These are phyloP conservation scores for Helicoverpa assulta DNA, from an alignment of 2,888 invertebrate species.

Conservation along the genomic window DNA sequence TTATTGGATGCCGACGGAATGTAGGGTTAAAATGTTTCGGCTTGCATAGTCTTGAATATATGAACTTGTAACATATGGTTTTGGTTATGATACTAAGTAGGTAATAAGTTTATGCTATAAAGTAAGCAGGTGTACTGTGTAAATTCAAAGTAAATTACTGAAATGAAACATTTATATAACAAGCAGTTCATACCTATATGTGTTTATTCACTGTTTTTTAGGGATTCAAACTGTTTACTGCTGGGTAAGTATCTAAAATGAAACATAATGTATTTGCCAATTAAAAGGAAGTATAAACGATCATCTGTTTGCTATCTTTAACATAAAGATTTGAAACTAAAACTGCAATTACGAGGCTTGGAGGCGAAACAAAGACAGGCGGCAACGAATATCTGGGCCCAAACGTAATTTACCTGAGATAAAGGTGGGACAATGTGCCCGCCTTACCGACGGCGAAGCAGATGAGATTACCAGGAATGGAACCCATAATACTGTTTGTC, in stretches of 20 bases:
- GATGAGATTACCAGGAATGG: constrained; percentile 78
- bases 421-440: constrained; percentile 79
- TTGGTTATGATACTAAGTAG: too few relatives aligned
- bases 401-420: constrained; percentile 80
- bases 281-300: constrained; percentile 21
- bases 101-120: too few relatives aligned
- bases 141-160: too few relatives aligned
- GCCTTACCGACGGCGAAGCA: constrained; percentile 64
- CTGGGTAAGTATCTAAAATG: too few relatives aligned
- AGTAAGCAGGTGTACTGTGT: too few relatives aligned
- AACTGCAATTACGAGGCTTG: constrained; percentile 62
- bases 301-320: constrained; percentile 31
- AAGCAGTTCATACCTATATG: too few relatives aligned
- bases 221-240: too few relatives aligned
- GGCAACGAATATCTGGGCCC: constrained; percentile 63
- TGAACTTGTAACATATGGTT: constrained; percentile 10
- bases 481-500: constrained; percentile 70
- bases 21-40: constrained; percentile 27
- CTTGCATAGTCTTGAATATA: constrained; percentile 20
- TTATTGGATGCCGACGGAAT: constrained; percentile 50
- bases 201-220: too few relatives aligned
- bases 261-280: too few relatives aligned
- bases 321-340: constrained; percentile 64
- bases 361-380: constrained; percentile 62
- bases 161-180: too few relatives aligned